These are phyloP conservation scores for Vanacampus margaritifer DNA, from an alignment of 2,113 vertebrate genomes.

Conservation along the genomic window DNA sequence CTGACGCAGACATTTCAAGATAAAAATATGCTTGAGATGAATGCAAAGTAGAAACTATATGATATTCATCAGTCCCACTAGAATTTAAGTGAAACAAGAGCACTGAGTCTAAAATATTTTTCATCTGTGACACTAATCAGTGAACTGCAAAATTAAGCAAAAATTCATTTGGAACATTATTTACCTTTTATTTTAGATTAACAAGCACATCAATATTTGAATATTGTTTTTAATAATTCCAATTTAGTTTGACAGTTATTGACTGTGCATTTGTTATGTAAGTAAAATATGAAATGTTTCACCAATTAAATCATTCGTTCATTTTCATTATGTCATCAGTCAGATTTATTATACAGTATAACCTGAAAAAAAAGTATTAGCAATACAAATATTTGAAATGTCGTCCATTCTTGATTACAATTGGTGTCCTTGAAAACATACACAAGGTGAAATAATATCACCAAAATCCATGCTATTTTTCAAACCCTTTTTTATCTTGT, in stretches of 20 bases:
- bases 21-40: background rate
- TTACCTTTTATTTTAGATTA: no score
- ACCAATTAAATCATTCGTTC: background rate
- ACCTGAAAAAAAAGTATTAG: background rate
- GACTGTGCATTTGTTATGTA: no score
- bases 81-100: background rate
- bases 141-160: background rate
- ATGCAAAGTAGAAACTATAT: background rate
- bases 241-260: no score
- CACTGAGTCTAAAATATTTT: background rate
- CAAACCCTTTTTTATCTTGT: no score
- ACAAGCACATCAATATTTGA: no score
- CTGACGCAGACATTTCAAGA: background rate
- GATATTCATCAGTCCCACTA: background rate
- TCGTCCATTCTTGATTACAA: background rate
- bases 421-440: no score
- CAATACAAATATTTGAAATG: background rate
- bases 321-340: background rate
- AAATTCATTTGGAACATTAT: background rate
- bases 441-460: no score
- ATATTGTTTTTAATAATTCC: no score
- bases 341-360: background rate
- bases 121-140: background rate
- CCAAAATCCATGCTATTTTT: no score
- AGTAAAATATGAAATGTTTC: no score